Evolutionary conservation across 2,113 vertebrate genomes (phyloP).

Genomic region (Salvelinus fontinalis): DNA sequence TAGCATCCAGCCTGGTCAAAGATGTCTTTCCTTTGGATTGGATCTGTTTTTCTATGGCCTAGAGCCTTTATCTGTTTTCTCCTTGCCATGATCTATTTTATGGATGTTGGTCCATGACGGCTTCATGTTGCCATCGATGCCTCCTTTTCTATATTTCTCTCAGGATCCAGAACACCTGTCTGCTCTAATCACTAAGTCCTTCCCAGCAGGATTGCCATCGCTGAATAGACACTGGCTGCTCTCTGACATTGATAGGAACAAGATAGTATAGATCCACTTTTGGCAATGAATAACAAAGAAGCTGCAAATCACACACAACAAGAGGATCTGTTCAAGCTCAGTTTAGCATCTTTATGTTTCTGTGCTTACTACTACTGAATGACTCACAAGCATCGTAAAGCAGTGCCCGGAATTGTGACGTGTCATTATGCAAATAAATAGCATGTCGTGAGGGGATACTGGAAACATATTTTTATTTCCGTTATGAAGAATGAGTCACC

Average conservation of each 20-base stretch:
- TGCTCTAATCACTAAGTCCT: conserved; percentile 72
- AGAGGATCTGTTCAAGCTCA: conserved; percentile 23
- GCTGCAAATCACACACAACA: conserved; percentile 42
- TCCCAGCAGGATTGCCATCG: conserved; percentile 65
- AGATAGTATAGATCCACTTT: conserved; percentile 64
- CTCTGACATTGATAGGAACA: conserved; percentile 72
- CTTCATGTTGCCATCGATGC: conserved; percentile 70
- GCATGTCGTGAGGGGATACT: conserved; percentile 35
- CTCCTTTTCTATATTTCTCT: conserved; percentile 72
- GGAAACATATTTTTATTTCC: conserved; percentile 61
- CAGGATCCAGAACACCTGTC: conserved; percentile 74
- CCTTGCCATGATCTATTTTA: conserved; percentile 72
- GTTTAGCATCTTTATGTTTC: not conserved
- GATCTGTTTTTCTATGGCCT: conserved; percentile 52
- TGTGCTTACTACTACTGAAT: conserved; percentile 27
- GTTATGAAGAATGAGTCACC: conserved; percentile 32
- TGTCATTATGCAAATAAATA: conserved; percentile 37
- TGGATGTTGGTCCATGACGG: conserved; percentile 73
- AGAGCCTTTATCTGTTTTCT: conserved; percentile 69
- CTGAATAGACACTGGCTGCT: conserved; percentile 53
- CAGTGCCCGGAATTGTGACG: conserved; percentile 26
- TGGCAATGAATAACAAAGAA: conserved; percentile 53
- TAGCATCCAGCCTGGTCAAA: conserved; percentile 47
- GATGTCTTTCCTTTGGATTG: conserved; percentile 61
- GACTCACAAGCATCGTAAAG: conserved; percentile 50